Evolutionary conservation across 2,113 vertebrate genomes (phyloP).

Genomic region (Puffinus mauretanicus): DNA sequence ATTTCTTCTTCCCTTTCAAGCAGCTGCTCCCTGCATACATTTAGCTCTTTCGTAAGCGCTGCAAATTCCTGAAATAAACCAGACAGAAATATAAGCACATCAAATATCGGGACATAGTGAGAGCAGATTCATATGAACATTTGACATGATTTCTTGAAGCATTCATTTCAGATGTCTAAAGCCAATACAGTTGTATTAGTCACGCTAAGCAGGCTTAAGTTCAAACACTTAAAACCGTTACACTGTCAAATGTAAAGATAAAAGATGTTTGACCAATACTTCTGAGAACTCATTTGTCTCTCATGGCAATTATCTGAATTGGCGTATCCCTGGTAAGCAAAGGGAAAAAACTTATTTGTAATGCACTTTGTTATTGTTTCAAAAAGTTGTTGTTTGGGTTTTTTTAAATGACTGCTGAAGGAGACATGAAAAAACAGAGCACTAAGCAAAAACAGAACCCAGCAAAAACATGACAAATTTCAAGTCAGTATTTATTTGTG

Average conservation of each 20-base stretch:
- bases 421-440: background rate
- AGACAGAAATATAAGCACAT: slow-evolving; percentile 8
- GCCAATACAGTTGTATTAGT: background rate
- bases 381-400: background rate
- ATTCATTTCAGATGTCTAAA: background rate
- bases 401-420: background rate
- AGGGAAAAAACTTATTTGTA: background rate
- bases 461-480: background rate
- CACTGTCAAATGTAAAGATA: background rate
- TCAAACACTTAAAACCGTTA: background rate
- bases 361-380: background rate
- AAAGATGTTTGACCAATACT: background rate
- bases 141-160: background rate
- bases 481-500: background rate
- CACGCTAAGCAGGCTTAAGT: background rate
- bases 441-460: background rate
- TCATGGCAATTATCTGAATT: background rate
- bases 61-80: slow-evolving; percentile 86
- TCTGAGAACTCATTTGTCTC: background rate
- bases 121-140: background rate
- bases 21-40: slow-evolving; percentile 91
- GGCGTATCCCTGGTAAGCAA: background rate
- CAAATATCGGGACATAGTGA: background rate
- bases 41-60: slow-evolving; percentile 94
- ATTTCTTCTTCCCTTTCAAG: slow-evolving; percentile 97